Conservation (phyloP, 2,888 invertebrate genomes). For the Buathra laborator region DNA sequence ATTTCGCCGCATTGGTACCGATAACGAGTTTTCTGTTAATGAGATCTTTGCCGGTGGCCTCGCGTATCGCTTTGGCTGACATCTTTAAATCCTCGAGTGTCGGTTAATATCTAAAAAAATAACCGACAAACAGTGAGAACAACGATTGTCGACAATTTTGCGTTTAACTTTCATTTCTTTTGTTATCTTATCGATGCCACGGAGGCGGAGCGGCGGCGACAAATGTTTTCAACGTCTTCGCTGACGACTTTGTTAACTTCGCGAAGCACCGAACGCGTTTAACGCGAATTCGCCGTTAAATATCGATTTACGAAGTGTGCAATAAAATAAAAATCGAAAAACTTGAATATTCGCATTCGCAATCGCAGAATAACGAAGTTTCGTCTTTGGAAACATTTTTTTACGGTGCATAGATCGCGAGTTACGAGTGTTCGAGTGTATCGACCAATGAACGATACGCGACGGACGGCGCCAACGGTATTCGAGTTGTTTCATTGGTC, state of each 20-base stretch:
- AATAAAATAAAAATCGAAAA: neutral
- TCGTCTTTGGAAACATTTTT: neutral
- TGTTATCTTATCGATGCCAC: neutral
- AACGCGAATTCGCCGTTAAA: neutral
- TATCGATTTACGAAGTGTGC: neutral
- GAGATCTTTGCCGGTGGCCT: conserved; percentile 97
- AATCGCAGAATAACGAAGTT: neutral
- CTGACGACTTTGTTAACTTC: neutral
- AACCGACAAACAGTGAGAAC: neutral
- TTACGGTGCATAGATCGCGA: neutral
- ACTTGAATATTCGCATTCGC: neutral
- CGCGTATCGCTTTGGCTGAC: conserved; percentile 98
- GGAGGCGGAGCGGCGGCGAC: neutral
- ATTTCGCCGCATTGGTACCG: conserved; percentile 90
- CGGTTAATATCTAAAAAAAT: conserved; percentile 8
- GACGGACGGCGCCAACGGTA: too few species aligned
- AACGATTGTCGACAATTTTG: neutral
- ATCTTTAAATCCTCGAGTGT: conserved; percentile 85
- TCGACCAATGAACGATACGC: too few species aligned
- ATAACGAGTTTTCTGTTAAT: conserved; percentile 92
- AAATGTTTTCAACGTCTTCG: neutral
- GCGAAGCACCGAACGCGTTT: neutral
- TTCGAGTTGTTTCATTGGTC: too few species aligned
- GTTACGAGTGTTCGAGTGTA: neutral
- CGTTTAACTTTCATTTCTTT: neutral